phyloP scores from a whole-genome alignment of 2,888 invertebrate genomes.

The Spisula subtruncata region DNA sequence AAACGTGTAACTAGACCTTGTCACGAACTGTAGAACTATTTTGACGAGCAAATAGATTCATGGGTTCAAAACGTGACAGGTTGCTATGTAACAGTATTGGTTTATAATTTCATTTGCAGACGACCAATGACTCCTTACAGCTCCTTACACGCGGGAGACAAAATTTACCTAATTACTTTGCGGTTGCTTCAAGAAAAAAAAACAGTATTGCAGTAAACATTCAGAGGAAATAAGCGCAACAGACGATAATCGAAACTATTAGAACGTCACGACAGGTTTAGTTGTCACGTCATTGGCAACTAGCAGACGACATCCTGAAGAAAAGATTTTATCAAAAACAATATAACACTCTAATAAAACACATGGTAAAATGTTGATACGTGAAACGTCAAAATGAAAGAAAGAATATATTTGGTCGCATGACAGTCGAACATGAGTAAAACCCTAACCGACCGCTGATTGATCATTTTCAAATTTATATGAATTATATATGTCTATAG shows the following conservation, averaged over 20 bases:
- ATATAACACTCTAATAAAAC: neutral
- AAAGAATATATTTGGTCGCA: neutral
- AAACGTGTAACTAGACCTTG: conserved; percentile 29
- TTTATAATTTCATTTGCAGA: conserved; percentile 7
- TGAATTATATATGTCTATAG: conserved; percentile 20
- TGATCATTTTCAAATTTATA: conserved; percentile 15
- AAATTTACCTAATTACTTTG: conserved; percentile 1
- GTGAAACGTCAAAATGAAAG: conserved; percentile 12
- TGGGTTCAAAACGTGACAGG: neutral
- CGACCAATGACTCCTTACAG: no score
- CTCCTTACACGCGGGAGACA: conserved; percentile 2
- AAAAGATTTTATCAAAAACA: neutral
- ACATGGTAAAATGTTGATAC: neutral
- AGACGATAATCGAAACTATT: neutral
- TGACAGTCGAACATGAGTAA: conserved; percentile 23
- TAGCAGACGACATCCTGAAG: neutral
- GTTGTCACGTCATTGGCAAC: neutral
- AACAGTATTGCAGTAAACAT: neutral
- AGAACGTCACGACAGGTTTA: neutral
- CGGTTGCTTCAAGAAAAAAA: neutral
- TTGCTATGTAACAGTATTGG: neutral
- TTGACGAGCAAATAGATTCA: neutral
- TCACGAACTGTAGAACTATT: conserved; percentile 30
- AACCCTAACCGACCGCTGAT: neutral
- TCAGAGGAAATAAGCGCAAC: neutral